These are phyloP conservation scores for Vireo altiloquus DNA, from an alignment of 2,113 vertebrate genomes.

Conservation along the genomic window DNA sequence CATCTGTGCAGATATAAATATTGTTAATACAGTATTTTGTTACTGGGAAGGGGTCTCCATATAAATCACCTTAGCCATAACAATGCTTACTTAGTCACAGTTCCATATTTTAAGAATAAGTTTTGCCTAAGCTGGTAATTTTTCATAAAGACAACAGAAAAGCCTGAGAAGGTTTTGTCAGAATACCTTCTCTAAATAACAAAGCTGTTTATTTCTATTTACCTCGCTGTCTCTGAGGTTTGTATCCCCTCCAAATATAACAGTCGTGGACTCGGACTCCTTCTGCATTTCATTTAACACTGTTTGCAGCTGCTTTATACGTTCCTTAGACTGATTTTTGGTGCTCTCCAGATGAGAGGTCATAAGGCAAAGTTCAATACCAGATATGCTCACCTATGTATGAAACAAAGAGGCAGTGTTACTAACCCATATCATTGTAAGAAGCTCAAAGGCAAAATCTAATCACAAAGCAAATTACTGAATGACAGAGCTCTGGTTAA, in stretches of 20 bases:
- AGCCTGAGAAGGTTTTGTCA: not conserved
- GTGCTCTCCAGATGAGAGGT: slow-evolving; percentile 97
- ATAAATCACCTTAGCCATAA: not conserved
- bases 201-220: not conserved
- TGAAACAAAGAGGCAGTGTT: not conserved
- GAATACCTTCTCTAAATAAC: not conserved
- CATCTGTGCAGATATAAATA: not conserved
- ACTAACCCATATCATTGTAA: not conserved
- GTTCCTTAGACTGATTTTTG: slow-evolving; percentile 79
- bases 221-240: slow-evolving; percentile 92
- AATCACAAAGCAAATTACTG: not conserved
- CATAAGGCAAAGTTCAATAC: slow-evolving; percentile 87
- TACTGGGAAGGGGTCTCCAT: not conserved
- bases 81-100: not conserved
- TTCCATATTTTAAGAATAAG: not conserved
- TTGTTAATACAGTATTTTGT: not conserved
- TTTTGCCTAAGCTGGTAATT: not conserved
- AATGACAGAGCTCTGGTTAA: not conserved
- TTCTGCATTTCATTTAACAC: slow-evolving; percentile 78
- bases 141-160: not conserved
- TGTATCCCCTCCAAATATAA: slow-evolving; percentile 94
- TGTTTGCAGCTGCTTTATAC: slow-evolving; percentile 81
- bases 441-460: not conserved
- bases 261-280: slow-evolving; percentile 74
- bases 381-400: slow-evolving; percentile 78